These are phyloP conservation scores for Zaprionus nigranus DNA, from an alignment of 1,140 invertebrate species.

Conservation along the genomic window DNA sequence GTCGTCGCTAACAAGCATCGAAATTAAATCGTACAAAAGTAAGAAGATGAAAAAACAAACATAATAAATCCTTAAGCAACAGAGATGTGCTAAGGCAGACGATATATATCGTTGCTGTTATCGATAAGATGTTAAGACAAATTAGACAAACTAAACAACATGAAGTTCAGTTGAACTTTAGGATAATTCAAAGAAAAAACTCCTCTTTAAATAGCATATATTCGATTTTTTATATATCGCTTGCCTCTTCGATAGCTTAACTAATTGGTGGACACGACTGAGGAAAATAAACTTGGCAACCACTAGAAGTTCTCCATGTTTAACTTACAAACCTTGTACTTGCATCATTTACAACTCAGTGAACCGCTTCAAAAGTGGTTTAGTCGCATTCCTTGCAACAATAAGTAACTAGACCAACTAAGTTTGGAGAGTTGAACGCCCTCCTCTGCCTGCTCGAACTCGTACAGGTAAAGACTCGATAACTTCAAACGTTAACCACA, in stretches of 20 bases:
- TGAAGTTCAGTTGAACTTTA: too few relatives aligned
- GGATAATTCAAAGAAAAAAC: too few relatives aligned
- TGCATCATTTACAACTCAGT: slow-evolving; percentile 1
- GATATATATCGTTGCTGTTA: background rate
- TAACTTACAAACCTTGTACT: background rate
- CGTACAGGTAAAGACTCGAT: background rate
- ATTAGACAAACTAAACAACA: too few relatives aligned
- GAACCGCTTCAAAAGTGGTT: slow-evolving; percentile 7
- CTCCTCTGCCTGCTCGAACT: background rate
- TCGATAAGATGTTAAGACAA: background rate
- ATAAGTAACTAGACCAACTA: background rate
- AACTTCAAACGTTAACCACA: background rate
- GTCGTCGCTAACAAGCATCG: slow-evolving; percentile 37
- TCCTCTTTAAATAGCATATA: too few relatives aligned
- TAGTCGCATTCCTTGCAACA: background rate
- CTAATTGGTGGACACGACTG: background rate
- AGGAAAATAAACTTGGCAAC: background rate
- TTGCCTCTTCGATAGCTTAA: background rate
- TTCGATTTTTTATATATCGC: too few relatives aligned
- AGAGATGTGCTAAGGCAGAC: background rate
- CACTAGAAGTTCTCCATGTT: too few relatives aligned
- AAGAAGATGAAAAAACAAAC: background rate
- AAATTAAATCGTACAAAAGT: slow-evolving; percentile 9
- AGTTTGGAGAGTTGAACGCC: background rate
- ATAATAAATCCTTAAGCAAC: background rate